A percentile compares a stretch with the other conserved stretches of the same genome.
Conservation (phyloP, 2,888 invertebrate genomes). For the Pogonocherus hispidulus region DNA sequence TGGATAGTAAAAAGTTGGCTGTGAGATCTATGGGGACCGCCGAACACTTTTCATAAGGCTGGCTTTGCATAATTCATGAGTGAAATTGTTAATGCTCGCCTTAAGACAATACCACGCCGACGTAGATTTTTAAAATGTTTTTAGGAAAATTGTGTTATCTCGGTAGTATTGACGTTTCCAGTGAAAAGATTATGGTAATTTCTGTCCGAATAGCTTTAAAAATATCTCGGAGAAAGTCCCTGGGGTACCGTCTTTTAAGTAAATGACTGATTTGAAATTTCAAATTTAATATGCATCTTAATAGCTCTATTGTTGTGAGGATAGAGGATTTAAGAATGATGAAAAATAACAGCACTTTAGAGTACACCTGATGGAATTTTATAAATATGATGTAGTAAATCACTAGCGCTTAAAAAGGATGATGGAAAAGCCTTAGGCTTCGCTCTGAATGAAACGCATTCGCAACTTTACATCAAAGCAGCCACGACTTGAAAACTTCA, state of each 20-base stretch:
- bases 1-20: slow-evolving; percentile 47
- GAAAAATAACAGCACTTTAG: slow-evolving; percentile 20
- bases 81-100: slow-evolving; percentile 62
- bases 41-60: slow-evolving; percentile 56
- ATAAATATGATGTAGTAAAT: slow-evolving; percentile 21
- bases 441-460: slow-evolving; percentile 3
- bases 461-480: not conserved
- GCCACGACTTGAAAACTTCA: not conserved
- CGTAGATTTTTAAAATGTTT: slow-evolving; percentile 53
- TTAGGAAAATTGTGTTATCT: slow-evolving; percentile 47
- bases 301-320: slow-evolving; percentile 25
- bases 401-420: slow-evolving; percentile 16
- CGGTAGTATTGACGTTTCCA: slow-evolving; percentile 45
- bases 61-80: slow-evolving; percentile 61
- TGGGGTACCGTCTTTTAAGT: slow-evolving; percentile 19
- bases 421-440: slow-evolving; percentile 2
- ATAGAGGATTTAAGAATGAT: slow-evolving; percentile 6
- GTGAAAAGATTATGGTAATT: slow-evolving; percentile 47
- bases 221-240: slow-evolving; percentile 25
- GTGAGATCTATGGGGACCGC: slow-evolving; percentile 48
- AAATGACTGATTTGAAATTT: slow-evolving; percentile 30
- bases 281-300: slow-evolving; percentile 30
- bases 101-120: slow-evolving; percentile 58
- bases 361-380: slow-evolving; percentile 21
- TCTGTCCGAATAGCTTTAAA: slow-evolving; percentile 28